Percentiles rank a stretch among this genome's conserved stretches.
phyloP scores from a whole-genome alignment of 1,140 invertebrate genomes.

The Charaxes varanes region DNA sequence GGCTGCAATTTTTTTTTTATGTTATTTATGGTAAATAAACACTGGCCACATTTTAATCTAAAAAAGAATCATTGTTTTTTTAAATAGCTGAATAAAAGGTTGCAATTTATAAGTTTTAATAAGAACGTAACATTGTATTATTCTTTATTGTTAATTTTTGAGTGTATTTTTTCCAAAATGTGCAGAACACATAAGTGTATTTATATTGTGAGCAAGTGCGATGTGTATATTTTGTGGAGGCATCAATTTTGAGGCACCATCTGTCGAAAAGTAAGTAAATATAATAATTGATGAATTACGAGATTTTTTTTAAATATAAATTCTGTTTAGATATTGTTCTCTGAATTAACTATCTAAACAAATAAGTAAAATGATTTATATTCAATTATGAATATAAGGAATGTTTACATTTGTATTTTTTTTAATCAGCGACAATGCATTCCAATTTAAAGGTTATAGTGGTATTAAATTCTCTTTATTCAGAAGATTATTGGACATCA shows the following conservation, averaged over 20 bases:
- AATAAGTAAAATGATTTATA: too few species aligned
- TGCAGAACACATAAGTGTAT: constrained; percentile 42
- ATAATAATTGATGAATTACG: too few species aligned
- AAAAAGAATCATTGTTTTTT: neutral
- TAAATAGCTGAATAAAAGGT: neutral
- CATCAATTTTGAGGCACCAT: constrained; percentile 48
- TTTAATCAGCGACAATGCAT: too few species aligned
- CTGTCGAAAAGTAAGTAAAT: constrained; percentile 69
- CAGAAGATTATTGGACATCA: too few species aligned
- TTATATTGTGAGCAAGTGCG: constrained; percentile 38
- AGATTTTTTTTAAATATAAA: too few species aligned
- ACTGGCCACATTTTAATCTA: neutral
- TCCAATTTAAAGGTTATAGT: too few species aligned
- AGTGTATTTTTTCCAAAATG: constrained; percentile 29
- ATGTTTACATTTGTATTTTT: too few species aligned
- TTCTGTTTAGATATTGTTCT: too few species aligned
- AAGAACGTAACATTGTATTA: neutral
- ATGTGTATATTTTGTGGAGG: constrained; percentile 54
- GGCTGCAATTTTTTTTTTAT: constrained; percentile 3
- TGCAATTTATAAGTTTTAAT: neutral
- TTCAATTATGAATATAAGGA: too few species aligned
- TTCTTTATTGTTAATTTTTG: constrained; percentile 21
- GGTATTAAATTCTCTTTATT: too few species aligned
- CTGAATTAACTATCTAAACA: too few species aligned
- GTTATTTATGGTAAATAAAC: neutral